These are phyloP conservation scores for Premnoplex brunnescens DNA, from an alignment of 2,797 vertebrate species.

Conservation along the genomic window DNA sequence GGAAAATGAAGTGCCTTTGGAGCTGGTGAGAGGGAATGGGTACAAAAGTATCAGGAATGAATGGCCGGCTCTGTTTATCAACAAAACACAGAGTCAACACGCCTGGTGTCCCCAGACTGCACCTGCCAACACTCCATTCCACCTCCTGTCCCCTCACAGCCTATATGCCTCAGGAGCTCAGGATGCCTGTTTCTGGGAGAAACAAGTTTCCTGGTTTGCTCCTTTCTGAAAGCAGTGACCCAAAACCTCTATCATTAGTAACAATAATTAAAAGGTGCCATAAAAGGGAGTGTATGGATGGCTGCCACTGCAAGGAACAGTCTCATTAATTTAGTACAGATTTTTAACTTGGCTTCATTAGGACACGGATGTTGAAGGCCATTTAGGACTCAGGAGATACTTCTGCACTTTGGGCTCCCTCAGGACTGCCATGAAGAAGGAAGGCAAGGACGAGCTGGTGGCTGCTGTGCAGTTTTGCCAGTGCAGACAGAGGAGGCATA, in stretches of 20 bases:
- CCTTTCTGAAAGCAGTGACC: constrained; percentile 68
- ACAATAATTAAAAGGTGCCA: constrained; percentile 77
- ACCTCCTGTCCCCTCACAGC: neutral
- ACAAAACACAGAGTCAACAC: neutral
- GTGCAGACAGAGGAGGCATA: neutral
- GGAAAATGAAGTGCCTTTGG: neutral
- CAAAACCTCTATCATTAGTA: constrained; percentile 72
- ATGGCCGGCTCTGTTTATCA: neutral
- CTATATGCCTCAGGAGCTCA: neutral
- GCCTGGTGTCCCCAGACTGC: fast-evolving
- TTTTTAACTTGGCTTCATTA: constrained; percentile 77
- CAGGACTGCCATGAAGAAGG: neutral
- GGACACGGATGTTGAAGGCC: constrained; percentile 74
- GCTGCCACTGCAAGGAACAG: constrained; percentile 71
- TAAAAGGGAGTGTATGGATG: constrained; percentile 69
- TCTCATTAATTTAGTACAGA: constrained; percentile 75
- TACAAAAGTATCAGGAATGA: neutral
- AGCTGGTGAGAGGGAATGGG: neutral
- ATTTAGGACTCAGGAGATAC: constrained; percentile 62
- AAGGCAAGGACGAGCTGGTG: neutral
- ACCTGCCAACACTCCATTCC: neutral
- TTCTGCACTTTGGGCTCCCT: neutral
- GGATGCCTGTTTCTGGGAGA: neutral
- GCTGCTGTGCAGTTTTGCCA: neutral
- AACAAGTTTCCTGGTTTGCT: constrained; percentile 56